Conservation (phyloP, 2,113 vertebrate genomes). For the Amphilophus citrinellus region DNA sequence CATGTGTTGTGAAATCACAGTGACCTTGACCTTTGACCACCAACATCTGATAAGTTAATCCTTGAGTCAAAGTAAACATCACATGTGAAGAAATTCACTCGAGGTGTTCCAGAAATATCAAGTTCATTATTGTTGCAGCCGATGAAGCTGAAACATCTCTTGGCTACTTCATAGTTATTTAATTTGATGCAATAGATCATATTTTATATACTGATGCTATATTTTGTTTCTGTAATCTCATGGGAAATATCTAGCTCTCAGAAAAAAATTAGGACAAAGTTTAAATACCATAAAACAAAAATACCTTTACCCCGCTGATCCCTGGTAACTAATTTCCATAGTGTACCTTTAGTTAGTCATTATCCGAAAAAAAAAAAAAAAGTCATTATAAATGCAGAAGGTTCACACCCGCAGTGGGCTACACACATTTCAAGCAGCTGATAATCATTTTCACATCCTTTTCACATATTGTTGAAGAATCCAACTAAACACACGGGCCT, state of each 20-base stretch:
- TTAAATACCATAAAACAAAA: neutral
- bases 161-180: neutral
- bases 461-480: slow-evolving; percentile 16
- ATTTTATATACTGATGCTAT: neutral
- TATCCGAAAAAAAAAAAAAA: neutral
- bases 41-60: neutral
- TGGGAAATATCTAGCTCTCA: neutral
- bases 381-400: neutral
- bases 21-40: neutral
- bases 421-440: neutral
- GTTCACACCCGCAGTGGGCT: neutral
- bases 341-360: neutral
- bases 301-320: neutral
- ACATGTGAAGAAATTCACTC: neutral
- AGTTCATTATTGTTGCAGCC: neutral
- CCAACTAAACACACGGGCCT: neutral
- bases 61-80: neutral
- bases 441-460: slow-evolving; percentile 28
- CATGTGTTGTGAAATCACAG: neutral
- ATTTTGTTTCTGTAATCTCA: neutral
- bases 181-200: neutral
- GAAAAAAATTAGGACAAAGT: neutral
- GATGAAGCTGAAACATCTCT: neutral
- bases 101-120: neutral
- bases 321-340: neutral